phyloP scores from a whole-genome alignment of 2,113 vertebrate species.

The Zosterops hypoxanthus region DNA sequence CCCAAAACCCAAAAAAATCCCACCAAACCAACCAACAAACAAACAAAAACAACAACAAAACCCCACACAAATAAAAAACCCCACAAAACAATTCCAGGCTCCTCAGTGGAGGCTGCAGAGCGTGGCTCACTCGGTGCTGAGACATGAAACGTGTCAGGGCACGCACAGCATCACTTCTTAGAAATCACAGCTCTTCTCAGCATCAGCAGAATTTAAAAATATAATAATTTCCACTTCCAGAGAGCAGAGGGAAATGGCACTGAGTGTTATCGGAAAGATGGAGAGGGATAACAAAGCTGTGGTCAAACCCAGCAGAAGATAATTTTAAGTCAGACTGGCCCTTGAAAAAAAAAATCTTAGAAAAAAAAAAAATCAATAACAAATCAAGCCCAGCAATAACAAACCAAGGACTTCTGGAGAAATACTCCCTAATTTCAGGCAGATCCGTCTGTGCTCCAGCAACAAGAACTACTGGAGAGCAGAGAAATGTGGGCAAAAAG shows the following conservation, averaged over 20 bases:
- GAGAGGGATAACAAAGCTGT: accelerated
- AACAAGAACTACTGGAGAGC: accelerated
- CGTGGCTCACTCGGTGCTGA: neutral
- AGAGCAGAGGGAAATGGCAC: neutral
- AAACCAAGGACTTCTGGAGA: neutral
- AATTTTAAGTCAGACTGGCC: neutral
- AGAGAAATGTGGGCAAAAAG: accelerated
- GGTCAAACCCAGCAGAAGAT: neutral
- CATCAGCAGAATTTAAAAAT: neutral
- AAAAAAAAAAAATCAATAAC: neutral
- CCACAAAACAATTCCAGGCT: neutral
- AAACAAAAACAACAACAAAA: too few species aligned
- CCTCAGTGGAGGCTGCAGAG: neutral
- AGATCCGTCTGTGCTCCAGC: accelerated
- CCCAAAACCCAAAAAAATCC: too few species aligned
- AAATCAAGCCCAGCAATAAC: neutral
- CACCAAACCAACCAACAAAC: too few species aligned
- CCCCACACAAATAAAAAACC: too few species aligned
- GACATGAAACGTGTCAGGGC: neutral
- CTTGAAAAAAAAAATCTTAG: neutral
- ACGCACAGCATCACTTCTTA: accelerated
- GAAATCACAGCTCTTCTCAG: neutral
- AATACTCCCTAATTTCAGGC: accelerated
- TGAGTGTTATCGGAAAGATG: accelerated
- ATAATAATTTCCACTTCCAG: neutral